phyloP scores from a whole-genome alignment of 2,888 invertebrate species.

The Beris morrisii region DNA sequence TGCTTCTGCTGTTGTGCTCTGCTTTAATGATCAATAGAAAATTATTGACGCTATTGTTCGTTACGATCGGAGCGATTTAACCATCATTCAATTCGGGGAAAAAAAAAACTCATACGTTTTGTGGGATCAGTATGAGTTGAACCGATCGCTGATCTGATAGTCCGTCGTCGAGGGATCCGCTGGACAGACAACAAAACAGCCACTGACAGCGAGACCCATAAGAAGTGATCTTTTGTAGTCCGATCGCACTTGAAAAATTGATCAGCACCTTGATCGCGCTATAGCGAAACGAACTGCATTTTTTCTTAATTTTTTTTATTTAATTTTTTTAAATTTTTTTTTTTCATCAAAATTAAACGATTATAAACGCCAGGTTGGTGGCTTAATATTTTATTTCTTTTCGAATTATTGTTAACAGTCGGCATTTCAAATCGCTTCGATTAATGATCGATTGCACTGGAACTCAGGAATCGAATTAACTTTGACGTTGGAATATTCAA shows the following conservation, averaged over 20 bases:
- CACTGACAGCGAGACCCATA: conserved; percentile 13
- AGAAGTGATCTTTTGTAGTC: conserved; percentile 15
- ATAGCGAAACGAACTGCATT: conserved; percentile 13
- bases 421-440: conserved; percentile 27
- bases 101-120: conserved; percentile 15
- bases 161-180: background rate
- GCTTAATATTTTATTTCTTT: conserved; percentile 31
- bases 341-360: conserved; percentile 34
- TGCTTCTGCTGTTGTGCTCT: conserved; percentile 33
- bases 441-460: conserved; percentile 28
- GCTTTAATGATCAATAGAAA: conserved; percentile 40
- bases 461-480: conserved; percentile 16
- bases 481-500: conserved; percentile 5
- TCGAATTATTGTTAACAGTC: conserved; percentile 25
- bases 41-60: conserved; percentile 39
- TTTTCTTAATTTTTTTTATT: background rate
- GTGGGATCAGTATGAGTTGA: conserved; percentile 1
- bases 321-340: background rate
- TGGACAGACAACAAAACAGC: conserved; percentile 7
- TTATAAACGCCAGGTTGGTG: conserved; percentile 39
- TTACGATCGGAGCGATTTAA: conserved; percentile 35
- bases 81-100: conserved; percentile 32
- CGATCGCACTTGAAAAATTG: conserved; percentile 33
- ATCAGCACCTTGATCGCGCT: conserved; percentile 15
- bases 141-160: background rate